A percentile compares a stretch with the other conserved stretches of the same genome.
These are phyloP conservation scores for Otolemur garnettii DNA, from an alignment of 2,113 vertebrate genomes.

Conservation along the genomic window DNA sequence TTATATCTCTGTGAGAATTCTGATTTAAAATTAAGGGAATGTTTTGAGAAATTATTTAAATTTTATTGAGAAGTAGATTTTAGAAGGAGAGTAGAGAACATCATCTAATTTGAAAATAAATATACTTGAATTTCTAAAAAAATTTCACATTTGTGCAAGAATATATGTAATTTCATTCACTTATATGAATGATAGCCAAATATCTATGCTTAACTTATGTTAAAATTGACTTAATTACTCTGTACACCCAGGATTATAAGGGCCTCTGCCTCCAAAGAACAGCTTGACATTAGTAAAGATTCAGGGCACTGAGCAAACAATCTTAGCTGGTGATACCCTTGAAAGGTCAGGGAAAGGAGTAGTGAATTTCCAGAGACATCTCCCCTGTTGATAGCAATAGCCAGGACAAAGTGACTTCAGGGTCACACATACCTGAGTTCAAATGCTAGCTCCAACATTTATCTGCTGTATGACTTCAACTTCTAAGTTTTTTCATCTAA, in stretches of 20 bases:
- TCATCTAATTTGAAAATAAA: slow-evolving; percentile 45
- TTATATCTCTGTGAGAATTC: not conserved
- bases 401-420: not conserved
- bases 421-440: not conserved
- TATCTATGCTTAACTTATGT: not conserved
- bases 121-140: not conserved
- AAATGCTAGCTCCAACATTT: not conserved
- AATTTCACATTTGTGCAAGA: slow-evolving; percentile 50
- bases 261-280: not conserved
- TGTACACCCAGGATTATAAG: not conserved
- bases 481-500: not conserved
- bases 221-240: not conserved
- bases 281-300: not conserved
- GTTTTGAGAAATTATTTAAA: slow-evolving; percentile 26
- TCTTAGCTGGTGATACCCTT: not conserved
- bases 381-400: not conserved
- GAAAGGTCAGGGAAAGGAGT: not conserved
- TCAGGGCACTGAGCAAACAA: not conserved
- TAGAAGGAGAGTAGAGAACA: not conserved
- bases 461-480: not conserved
- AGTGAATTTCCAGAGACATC: not conserved
- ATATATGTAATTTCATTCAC: slow-evolving; percentile 11
- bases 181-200: not conserved
- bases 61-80: not conserved
- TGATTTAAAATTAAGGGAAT: slow-evolving; percentile 46